Base-by-base conservation (phyloP, 2,888 invertebrate genomes). In the Eilema griseolum region DNA sequence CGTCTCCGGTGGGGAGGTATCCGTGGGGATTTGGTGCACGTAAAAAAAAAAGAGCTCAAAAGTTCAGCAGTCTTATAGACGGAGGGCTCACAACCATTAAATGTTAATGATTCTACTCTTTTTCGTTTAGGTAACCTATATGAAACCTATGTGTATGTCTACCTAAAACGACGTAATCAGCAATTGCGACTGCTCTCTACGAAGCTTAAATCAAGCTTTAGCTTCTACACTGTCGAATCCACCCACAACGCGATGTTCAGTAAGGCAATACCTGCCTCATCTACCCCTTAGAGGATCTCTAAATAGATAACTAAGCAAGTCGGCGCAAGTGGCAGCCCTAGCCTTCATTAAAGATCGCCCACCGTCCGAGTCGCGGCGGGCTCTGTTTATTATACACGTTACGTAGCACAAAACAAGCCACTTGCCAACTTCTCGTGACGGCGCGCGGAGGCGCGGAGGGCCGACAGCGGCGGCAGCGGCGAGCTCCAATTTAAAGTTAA, bases 401-500 rank as follows among this genome's bases (percentile, higher is more conserved):
- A 61, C 28, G 61, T 33, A 57, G 52, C 31, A 57, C 65, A 57
- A 64, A 14, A 61, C 37, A 24, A n/a, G 57, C 37, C 68, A 68
- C 68, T 68, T 63, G 63, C 41, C n/a, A 63, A 63, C 3, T 68
- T 59, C n/a, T 28, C 62, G 60, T 20, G n/a, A 16, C 11, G 41
- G 1, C 28, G n/a, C n/a, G n/a, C 5, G 28, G 3, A 3, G 28
- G 20, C 24, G 31, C 28, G 33, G 28, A 8, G 11, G 31, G 41
- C 1, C 3, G n/a, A n/a, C n/a, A n/a, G 11, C 14, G 24, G 12
- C 8, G 28, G 23, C 61, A 20, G 12, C 23, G 24, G 33, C 26
- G 28, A 26, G n/a, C 65, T 33, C 66, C 61, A 66, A 70, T 70
- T 70, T 70, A 70, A 70, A 70, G 37, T 70, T 70, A 26, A 65